Conservation (phyloP, 2,113 vertebrate genomes). For the Egretta garzetta region DNA sequence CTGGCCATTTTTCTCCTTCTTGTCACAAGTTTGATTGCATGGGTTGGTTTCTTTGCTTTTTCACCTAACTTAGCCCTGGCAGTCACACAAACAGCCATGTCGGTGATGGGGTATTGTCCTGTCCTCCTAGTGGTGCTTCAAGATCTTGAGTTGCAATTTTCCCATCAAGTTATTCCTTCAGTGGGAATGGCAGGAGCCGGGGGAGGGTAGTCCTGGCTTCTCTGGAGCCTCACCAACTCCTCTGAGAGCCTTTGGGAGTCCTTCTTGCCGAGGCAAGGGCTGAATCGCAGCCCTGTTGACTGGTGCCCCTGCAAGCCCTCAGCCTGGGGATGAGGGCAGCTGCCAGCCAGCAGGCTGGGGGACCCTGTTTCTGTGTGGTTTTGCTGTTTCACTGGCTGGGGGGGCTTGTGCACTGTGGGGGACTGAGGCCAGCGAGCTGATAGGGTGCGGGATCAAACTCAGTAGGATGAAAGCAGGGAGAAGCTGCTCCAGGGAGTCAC, state of each 20-base stretch:
- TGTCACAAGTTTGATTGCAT: fast-evolving
- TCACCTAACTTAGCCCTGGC: neutral
- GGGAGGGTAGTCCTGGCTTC: neutral
- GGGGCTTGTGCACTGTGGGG: too few relatives aligned
- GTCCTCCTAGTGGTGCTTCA: neutral
- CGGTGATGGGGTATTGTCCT: neutral
- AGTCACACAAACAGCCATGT: neutral
- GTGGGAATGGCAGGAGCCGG: neutral
- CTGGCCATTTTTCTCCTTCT: fast-evolving
- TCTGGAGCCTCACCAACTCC: neutral
- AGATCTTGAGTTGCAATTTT: neutral
- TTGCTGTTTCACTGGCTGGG: neutral
- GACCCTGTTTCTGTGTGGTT: neutral
- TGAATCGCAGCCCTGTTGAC: neutral
- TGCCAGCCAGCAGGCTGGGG: too few relatives aligned
- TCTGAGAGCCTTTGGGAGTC: neutral
- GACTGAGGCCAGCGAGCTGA: neutral
- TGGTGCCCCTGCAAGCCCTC: neutral
- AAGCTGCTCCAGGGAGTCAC: neutral
- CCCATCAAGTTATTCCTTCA: neutral
- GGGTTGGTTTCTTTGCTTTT: neutral
- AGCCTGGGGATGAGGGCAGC: too few relatives aligned
- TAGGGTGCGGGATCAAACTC: neutral
- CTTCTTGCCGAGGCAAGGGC: neutral
- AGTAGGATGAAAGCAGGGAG: neutral